A percentile compares a stretch with the other conserved stretches of the same genome.
Conservation (phyloP, 1,140 invertebrate genomes). For the Ceratina calcarata region DNA sequence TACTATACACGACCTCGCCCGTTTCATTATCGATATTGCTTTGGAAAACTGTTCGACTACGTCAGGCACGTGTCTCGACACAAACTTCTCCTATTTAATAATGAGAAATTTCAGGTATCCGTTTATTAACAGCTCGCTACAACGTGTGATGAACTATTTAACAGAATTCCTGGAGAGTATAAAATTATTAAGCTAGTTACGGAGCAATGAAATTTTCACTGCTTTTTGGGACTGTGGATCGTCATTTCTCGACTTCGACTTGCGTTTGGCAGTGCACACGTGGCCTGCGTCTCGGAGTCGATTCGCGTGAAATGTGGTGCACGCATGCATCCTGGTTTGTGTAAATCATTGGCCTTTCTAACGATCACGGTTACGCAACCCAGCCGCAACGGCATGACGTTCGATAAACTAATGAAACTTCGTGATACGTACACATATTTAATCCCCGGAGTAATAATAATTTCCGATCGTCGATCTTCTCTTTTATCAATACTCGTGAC, state of each 20-base stretch:
- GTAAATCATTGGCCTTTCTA: constrained; percentile 43
- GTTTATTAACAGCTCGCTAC: constrained; percentile 2
- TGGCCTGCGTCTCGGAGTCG: neutral
- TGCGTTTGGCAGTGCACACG: neutral
- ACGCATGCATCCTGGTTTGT: neutral
- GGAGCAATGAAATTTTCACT: neutral
- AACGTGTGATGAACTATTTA: neutral
- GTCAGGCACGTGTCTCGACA: neutral
- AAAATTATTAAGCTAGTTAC: too few relatives aligned
- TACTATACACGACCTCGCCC: too few relatives aligned
- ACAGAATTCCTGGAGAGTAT: neutral
- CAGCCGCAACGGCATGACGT: constrained; percentile 16
- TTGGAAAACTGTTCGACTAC: neutral
- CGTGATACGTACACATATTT: constrained; percentile 28
- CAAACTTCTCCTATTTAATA: neutral
- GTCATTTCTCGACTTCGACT: neutral
- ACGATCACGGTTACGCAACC: constrained; percentile 40
- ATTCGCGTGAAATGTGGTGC: constrained; percentile 19
- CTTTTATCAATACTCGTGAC: too few relatives aligned
- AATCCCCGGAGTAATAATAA: constrained; percentile 37
- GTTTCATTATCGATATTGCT: neutral
- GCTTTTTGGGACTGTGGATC: neutral
- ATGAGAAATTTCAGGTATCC: neutral
- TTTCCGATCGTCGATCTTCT: neutral
- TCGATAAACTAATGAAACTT: constrained; percentile 35